phyloP scores from a whole-genome alignment of 2,113 vertebrate species.

The Chroicocephalus ridibundus region DNA sequence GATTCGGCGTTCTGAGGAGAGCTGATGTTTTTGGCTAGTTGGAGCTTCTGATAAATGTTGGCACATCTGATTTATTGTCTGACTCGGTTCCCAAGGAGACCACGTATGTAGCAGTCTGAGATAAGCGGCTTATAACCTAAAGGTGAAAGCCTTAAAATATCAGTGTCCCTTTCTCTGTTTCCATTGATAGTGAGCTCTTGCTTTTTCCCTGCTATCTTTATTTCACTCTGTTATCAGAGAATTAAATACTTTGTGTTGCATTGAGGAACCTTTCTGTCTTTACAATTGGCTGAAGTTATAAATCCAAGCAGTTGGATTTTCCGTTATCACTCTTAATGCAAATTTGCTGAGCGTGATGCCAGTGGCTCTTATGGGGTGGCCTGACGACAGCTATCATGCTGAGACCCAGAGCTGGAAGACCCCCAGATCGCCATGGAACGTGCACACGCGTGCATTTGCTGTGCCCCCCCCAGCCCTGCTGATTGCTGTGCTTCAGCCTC shows the following conservation, averaged over 20 bases:
- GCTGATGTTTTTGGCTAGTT: conserved; percentile 21
- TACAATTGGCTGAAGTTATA: not conserved
- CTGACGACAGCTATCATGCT: not conserved
- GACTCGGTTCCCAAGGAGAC: conserved; percentile 68
- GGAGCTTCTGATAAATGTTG: conserved; percentile 40
- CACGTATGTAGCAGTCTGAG: not conserved
- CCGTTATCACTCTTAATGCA: not conserved
- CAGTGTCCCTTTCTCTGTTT: not conserved
- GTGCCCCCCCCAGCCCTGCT: not conserved
- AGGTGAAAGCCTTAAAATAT: conserved; percentile 42
- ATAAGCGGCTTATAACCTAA: conserved; percentile 37
- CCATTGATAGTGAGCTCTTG: not conserved
- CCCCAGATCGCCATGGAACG: rapidly evolving
- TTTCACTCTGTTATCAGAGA: not conserved
- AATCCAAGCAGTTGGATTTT: not conserved
- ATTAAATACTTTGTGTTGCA: not conserved
- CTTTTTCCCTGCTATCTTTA: not conserved
- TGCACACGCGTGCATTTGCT: rapidly evolving
- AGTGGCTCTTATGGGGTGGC: rapidly evolving
- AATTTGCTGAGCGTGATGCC: not conserved
- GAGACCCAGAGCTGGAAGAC: not conserved
- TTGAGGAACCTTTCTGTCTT: not conserved
- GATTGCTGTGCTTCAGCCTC: not conserved
- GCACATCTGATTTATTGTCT: conserved; percentile 61
- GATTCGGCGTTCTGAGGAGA: not conserved